These are phyloP conservation scores for Tarsius wallacei DNA, from an alignment of 2,797 vertebrate genomes.

Conservation along the genomic window DNA sequence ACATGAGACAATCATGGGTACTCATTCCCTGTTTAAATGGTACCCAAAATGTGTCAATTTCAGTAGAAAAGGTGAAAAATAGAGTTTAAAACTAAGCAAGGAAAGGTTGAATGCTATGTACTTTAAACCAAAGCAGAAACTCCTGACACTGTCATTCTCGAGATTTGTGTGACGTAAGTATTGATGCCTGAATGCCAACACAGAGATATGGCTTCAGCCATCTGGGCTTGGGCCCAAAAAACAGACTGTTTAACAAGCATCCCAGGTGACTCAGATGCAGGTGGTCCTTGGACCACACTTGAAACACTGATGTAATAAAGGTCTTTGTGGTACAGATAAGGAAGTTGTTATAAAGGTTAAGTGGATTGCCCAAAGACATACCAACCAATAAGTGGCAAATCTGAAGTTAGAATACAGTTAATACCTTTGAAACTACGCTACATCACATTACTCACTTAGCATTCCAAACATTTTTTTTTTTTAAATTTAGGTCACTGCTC, in stretches of 20 bases:
- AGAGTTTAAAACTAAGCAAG: constrained; percentile 17
- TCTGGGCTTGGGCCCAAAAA: neutral
- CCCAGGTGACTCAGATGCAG: neutral
- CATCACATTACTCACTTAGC: constrained; percentile 9
- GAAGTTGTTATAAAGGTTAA: neutral
- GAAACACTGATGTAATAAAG: neutral
- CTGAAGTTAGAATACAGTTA: neutral
- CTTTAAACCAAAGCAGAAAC: neutral
- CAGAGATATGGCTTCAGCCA: neutral
- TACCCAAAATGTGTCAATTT: neutral
- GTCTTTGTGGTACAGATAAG: neutral
- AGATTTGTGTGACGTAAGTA: neutral
- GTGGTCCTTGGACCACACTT: constrained; percentile 3
- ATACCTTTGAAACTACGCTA: neutral
- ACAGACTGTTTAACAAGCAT: neutral
- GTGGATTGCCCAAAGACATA: neutral
- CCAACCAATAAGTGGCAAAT: neutral
- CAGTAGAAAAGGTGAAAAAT: neutral
- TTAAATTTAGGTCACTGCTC: neutral
- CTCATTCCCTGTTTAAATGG: neutral
- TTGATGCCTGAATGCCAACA: neutral
- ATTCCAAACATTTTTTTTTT: constrained; percentile 28
- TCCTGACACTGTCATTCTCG: neutral
- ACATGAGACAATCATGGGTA: neutral
- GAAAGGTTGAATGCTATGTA: neutral